Conservation (phyloP, 2,113 vertebrate species). For the Pygathrix nemaeus region DNA sequence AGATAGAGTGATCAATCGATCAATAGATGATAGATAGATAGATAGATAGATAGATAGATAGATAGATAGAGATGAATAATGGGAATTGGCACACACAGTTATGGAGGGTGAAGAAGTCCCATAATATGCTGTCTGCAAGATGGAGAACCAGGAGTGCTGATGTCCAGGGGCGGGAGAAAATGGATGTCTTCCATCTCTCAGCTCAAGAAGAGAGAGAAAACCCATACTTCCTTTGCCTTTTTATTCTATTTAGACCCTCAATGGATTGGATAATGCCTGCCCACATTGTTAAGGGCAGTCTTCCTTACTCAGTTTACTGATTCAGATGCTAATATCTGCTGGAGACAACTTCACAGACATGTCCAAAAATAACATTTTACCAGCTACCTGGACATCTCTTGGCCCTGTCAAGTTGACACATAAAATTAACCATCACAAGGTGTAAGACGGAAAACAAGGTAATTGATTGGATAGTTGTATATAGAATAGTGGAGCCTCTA, state of each 20-base stretch:
- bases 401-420: not conserved
- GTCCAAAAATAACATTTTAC: not conserved
- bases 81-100: not conserved
- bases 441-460: not conserved
- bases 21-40: not conserved
- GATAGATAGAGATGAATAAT: not conserved
- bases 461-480: not conserved
- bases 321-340: not conserved
- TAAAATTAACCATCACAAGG: not conserved
- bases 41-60: too few relatives aligned
- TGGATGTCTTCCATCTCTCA: not conserved
- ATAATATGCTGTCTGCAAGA: not conserved
- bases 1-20: too few relatives aligned
- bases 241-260: not conserved
- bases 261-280: not conserved
- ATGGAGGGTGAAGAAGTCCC: not conserved
- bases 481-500: not conserved
- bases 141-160: not conserved
- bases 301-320: not conserved
- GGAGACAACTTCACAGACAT: not conserved
- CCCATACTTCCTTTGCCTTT: not conserved
- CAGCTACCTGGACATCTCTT: not conserved
- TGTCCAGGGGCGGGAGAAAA: not conserved
- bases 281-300: not conserved
- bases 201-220: not conserved